Conservation (phyloP, 1,140 invertebrate genomes). For the Lordiphosa stackelbergi region DNA sequence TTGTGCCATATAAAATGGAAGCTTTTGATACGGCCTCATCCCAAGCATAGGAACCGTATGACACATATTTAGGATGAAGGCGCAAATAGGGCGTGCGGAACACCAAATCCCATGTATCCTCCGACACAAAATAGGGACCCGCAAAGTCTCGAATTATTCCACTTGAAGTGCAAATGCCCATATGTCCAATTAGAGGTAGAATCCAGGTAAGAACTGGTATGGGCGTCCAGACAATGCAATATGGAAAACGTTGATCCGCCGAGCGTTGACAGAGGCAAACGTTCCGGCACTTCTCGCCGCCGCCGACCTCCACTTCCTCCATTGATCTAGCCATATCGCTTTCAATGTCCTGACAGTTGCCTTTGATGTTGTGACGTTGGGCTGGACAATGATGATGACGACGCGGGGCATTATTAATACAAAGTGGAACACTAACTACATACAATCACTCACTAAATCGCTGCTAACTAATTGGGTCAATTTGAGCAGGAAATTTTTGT, state of each 20-base stretch:
- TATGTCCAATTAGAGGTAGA: slow-evolving; percentile 97
- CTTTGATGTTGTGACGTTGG: slow-evolving; percentile 18
- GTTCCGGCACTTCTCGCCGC: slow-evolving; percentile 16
- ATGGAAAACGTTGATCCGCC: slow-evolving; percentile 86
- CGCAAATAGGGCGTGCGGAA: slow-evolving; percentile 94
- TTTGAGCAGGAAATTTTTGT: slow-evolving; percentile 11
- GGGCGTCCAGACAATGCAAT: slow-evolving; percentile 97
- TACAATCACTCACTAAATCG: slow-evolving; percentile 38
- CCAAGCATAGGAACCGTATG: slow-evolving; percentile 87
- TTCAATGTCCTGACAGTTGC: slow-evolving; percentile 32
- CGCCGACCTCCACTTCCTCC: slow-evolving; percentile 17
- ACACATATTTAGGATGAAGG: slow-evolving; percentile 84
- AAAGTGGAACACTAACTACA: slow-evolving; percentile 4
- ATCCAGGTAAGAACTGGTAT: slow-evolving; percentile 96
- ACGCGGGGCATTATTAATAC: slow-evolving; percentile 35
- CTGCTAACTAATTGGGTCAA: slow-evolving; percentile 21
- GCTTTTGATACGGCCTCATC: slow-evolving; percentile 92
- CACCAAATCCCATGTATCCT: slow-evolving; percentile 99
- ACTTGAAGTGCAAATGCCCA: slow-evolving; percentile 95
- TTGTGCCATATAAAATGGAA: slow-evolving; percentile 94
- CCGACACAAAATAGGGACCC: slow-evolving; percentile 96
- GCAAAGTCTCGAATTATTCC: slow-evolving; percentile 99
- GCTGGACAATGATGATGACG: slow-evolving; percentile 29
- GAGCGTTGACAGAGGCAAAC: slow-evolving; percentile 80
- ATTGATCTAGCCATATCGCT: slow-evolving; percentile 34